A percentile compares a stretch with the other conserved stretches of the same genome.
Conservation (phyloP, 2,797 vertebrate species). For the Rhadinocentrus ornatus region DNA sequence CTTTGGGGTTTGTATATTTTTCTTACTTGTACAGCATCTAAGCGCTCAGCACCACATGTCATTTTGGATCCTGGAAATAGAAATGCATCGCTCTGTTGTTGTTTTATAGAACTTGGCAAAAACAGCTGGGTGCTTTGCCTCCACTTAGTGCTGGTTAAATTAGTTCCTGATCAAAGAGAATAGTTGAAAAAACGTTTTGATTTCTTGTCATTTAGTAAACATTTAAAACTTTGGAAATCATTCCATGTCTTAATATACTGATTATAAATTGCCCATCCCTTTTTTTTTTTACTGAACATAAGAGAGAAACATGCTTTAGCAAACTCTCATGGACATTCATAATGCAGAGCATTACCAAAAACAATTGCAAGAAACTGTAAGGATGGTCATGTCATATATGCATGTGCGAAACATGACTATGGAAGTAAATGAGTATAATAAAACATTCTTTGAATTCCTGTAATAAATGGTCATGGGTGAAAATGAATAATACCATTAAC, state of each 20-base stretch:
- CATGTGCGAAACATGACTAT: neutral
- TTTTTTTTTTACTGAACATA: neutral
- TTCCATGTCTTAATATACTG: no score
- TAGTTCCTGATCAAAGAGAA: neutral
- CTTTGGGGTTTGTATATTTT: no score
- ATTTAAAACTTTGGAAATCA: no score
- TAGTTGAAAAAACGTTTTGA: neutral
- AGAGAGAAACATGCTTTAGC: neutral
- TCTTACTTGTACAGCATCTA: no score
- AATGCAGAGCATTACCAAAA: neutral
- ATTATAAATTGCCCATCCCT: neutral
- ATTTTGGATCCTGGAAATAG: no score
- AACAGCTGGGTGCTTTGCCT: no score
- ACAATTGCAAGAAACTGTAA: neutral
- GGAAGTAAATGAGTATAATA: no score
- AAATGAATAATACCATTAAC: slow-evolving; percentile 28
- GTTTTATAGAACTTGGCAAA: no score
- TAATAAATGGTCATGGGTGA: slow-evolving; percentile 26
- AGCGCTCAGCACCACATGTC: no score
- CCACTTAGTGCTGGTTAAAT: no score
- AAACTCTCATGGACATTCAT: neutral
- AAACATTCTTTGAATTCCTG: neutral
- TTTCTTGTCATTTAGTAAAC: no score
- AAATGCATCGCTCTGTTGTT: no score
- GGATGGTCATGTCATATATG: neutral